Evolutionary conservation across 2,888 invertebrate genomes (phyloP).

Genomic region (Anoplius nigerrimus): DNA sequence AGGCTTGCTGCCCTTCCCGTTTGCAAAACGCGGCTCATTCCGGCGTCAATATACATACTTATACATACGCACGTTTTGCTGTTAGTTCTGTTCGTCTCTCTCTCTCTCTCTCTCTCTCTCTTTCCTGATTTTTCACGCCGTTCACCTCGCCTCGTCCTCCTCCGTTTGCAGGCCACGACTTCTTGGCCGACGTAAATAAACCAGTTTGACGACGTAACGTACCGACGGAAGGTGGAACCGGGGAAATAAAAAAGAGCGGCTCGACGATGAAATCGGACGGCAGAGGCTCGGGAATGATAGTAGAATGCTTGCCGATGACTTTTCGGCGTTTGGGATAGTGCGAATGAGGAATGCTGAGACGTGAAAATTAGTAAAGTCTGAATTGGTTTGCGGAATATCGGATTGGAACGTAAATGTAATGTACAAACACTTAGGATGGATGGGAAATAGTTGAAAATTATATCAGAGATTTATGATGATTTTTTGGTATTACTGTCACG

Average conservation of each 20-base stretch:
- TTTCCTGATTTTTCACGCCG: slow-evolving; percentile 2
- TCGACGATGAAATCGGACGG: slow-evolving; percentile 5
- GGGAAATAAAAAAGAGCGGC: neutral
- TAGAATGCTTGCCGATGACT: too few relatives aligned
- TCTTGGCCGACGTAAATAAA: slow-evolving; percentile 56
- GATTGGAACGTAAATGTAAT: too few relatives aligned
- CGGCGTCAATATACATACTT: too few relatives aligned
- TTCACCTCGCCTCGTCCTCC: neutral
- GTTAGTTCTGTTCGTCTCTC: slow-evolving; percentile 32
- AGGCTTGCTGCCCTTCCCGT: slow-evolving; percentile 63
- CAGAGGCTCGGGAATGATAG: neutral
- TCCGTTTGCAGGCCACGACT: slow-evolving; percentile 1
- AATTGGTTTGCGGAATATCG: too few relatives aligned
- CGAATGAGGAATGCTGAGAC: too few relatives aligned
- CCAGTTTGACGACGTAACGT: slow-evolving; percentile 65
- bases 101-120: slow-evolving; percentile 34
- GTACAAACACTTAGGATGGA: too few relatives aligned
- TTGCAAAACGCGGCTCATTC: slow-evolving; percentile 51
- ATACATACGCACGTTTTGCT: neutral
- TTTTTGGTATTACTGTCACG: too few relatives aligned
- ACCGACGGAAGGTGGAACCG: slow-evolving; percentile 3
- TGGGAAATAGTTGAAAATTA: too few relatives aligned
- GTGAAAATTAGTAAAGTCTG: too few relatives aligned
- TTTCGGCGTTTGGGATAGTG: too few relatives aligned
- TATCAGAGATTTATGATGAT: too few relatives aligned